phyloP scores from a whole-genome alignment of 2,797 vertebrate species.

The Acrossocheilus fasciatus region DNA sequence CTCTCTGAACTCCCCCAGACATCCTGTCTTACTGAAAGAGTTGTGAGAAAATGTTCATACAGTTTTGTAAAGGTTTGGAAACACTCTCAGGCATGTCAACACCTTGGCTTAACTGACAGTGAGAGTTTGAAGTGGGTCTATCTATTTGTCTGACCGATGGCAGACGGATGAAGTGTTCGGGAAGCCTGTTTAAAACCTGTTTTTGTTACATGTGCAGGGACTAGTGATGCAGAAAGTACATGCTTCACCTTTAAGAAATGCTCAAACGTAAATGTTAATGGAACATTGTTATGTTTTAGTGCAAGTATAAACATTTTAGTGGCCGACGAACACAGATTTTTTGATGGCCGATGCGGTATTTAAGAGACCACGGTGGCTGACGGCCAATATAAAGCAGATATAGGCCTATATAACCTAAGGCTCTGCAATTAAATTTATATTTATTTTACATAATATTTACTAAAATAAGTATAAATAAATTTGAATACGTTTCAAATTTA shows the following conservation, averaged over 20 bases:
- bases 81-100: background rate
- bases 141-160: background rate
- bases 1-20: conserved; percentile 19
- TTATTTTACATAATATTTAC: too few relatives aligned
- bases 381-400: too few relatives aligned
- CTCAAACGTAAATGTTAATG: background rate
- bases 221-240: background rate
- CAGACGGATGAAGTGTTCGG: background rate
- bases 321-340: too few relatives aligned
- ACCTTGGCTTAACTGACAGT: background rate
- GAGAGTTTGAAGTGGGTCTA: background rate
- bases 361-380: too few relatives aligned
- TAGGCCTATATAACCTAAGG: too few relatives aligned
- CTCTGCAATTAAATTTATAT: too few relatives aligned
- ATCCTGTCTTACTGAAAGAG: conserved; percentile 16
- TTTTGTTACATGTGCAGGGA: background rate
- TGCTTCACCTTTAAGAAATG: background rate
- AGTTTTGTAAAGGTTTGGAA: background rate
- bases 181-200: background rate
- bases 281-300: background rate
- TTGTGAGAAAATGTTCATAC: conserved; percentile 11
- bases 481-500: too few relatives aligned
- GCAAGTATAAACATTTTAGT: background rate
- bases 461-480: too few relatives aligned
- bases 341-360: too few relatives aligned